phyloP scores from a whole-genome alignment of 92 coral and sea anemone genomes.

The Metridium senile region DNA sequence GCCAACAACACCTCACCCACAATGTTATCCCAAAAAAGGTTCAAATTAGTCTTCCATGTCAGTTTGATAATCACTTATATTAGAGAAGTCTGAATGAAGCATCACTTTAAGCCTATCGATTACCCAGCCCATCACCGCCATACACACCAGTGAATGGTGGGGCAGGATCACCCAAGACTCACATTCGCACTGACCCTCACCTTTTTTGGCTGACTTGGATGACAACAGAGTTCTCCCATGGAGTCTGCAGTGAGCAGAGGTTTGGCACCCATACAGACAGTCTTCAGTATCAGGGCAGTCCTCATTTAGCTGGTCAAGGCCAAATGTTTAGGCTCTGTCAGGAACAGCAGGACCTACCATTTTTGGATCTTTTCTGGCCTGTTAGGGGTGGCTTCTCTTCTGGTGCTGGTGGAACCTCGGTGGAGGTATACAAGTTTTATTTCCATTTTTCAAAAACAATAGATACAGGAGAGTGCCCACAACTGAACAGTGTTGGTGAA shows the following conservation, averaged over 20 bases:
- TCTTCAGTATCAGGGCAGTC: constrained; percentile 30
- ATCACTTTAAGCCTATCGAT: constrained; percentile 22
- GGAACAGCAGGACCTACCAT: constrained; percentile 23
- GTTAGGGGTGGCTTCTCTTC: constrained; percentile 22
- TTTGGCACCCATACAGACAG: constrained; percentile 13
- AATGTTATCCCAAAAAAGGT: constrained; percentile 19
- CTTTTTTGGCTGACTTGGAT: constrained; percentile 14
- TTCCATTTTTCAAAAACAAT: constrained; percentile 6
- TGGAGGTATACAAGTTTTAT: constrained; percentile 30
- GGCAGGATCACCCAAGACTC: constrained; percentile 19
- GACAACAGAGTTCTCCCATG: constrained; percentile 28
- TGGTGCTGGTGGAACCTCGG: constrained; percentile 37
- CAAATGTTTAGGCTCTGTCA: constrained; percentile 14
- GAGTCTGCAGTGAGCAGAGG: constrained; percentile 24
- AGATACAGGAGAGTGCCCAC: constrained; percentile 22
- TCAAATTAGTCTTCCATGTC: constrained; percentile 24
- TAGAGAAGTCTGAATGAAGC: constrained; percentile 26
- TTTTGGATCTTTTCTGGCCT: constrained; percentile 21
- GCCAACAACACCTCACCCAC: constrained; percentile 10
- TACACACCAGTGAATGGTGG: constrained; percentile 27
- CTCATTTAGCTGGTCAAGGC: constrained; percentile 16
- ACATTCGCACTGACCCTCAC: constrained; percentile 27
- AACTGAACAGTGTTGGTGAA: too few species aligned
- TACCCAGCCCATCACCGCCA: constrained; percentile 25
- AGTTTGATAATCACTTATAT: constrained; percentile 22